A percentile compares a stretch with the other conserved stretches of the same genome.
These are phyloP conservation scores for Rattus norvegicus DNA, from an alignment of 2,113 vertebrate species.

Conservation along the genomic window DNA sequence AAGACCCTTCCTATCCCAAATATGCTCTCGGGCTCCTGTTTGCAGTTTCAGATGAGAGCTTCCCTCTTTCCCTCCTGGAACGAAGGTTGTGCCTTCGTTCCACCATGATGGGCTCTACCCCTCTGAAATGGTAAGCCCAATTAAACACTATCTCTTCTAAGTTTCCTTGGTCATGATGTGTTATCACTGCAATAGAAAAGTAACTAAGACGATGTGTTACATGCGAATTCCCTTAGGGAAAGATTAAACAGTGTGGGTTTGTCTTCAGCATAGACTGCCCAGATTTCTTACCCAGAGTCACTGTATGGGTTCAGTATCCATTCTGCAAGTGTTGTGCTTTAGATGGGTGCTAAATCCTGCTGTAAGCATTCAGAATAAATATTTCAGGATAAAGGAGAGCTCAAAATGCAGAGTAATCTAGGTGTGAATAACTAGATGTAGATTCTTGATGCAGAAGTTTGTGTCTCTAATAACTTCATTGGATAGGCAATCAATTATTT, in stretches of 20 bases:
- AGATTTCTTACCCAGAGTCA: not conserved
- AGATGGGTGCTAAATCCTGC: not conserved
- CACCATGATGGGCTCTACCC: not conserved
- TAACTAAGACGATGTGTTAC: not conserved
- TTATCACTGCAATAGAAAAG: not conserved
- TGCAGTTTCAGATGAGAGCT: not conserved
- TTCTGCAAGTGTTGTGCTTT: not conserved
- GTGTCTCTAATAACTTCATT: not conserved
- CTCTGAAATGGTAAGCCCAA: not conserved
- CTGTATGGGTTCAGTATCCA: not conserved
- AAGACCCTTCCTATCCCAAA: not conserved
- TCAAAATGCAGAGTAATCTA: not conserved
- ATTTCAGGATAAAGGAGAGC: not conserved
- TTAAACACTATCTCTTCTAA: not conserved
- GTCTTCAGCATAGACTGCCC: not conserved
- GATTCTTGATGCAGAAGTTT: conserved; percentile 33
- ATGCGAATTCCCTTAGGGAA: not conserved
- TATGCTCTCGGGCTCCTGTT: too few relatives aligned
- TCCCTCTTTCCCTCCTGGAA: not conserved
- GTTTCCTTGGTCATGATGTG: not conserved
- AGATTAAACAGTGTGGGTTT: not conserved
- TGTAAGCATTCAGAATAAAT: conserved; percentile 23
- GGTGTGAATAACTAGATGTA: not conserved
- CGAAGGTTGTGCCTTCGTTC: not conserved
- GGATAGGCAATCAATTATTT: conserved; percentile 11